Conservation (phyloP, 2,888 invertebrate genomes). For the Cosmia trapezina region DNA sequence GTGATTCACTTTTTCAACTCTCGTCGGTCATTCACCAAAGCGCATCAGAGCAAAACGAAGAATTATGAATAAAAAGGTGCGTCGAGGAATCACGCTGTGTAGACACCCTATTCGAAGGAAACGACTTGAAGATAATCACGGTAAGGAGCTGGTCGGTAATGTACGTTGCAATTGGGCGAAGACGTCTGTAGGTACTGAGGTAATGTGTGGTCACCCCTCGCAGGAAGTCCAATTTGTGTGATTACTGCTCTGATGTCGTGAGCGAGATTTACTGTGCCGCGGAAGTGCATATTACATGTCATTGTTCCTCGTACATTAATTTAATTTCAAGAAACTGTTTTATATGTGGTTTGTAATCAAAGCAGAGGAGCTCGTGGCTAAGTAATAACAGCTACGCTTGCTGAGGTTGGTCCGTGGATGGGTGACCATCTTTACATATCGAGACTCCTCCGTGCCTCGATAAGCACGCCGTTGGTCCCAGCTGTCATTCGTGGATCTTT, state of each 20-base stretch:
- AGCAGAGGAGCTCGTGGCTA: too few species aligned
- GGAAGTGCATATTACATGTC: constrained; percentile 62
- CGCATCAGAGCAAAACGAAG: constrained; percentile 83
- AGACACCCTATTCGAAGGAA: constrained; percentile 83
- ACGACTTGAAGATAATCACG: constrained; percentile 75
- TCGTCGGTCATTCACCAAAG: constrained; percentile 88
- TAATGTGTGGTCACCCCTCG: constrained; percentile 80
- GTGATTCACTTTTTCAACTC: constrained; percentile 87
- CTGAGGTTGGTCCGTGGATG: too few species aligned
- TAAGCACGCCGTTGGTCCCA: too few species aligned
- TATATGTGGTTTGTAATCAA: constrained; percentile 32
- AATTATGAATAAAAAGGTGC: constrained; percentile 88
- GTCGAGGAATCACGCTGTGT: constrained; percentile 86
- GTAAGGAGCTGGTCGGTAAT: constrained; percentile 69
- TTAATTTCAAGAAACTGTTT: constrained; percentile 57
- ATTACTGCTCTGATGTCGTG: constrained; percentile 70
- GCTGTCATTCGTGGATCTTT: too few species aligned
- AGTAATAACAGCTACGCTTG: too few species aligned
- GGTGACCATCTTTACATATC: too few species aligned
- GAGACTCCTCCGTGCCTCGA: too few species aligned
- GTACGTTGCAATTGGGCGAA: constrained; percentile 72
- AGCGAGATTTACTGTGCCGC: constrained; percentile 64
- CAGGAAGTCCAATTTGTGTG: constrained; percentile 80
- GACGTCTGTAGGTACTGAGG: constrained; percentile 77
- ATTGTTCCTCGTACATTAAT: constrained; percentile 60